Evolutionary conservation across 2,113 vertebrate genomes (phyloP), one percentile per base, ranked within the genome.

Genomic region (Solenodon paradoxus): DNA sequence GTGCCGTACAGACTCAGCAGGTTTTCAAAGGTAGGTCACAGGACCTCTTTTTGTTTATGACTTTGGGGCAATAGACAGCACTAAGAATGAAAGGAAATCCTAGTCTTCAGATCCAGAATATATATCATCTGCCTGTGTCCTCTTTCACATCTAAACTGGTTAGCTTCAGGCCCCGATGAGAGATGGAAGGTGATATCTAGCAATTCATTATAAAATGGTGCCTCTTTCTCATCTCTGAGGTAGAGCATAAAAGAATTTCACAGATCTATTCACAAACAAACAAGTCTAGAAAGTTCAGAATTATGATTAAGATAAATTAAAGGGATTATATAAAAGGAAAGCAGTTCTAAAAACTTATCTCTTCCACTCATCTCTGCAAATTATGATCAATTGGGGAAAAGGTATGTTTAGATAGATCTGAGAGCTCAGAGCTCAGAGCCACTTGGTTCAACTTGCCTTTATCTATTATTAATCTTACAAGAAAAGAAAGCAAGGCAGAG

Each of bases 401-500:
- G 28, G 17, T 35, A 38, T 10, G 24, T 35, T 51, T 83, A 51
- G 86, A 71, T 89, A 49, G 28, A 53, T 45, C 68, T 74, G 16
- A 28, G 53, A 40, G 26, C 63, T 89, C 40, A 45, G 49, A 95
- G 88, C 15, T 68, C 68, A 83, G 35, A 79, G 53, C 17, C 30
- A 68, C 32, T 86, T 68, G 82, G 32, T 69, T 91, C 35, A 49
- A 57, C 9, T 78, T 74, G 74, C 16, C 38, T 91, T 82, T 80
- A 69, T 86, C 68, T 71, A 59, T 59, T 64, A 47, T 64, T 77
- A 77, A 77, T 42, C 53, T 49, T 71, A 88, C 10, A 79, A 77
- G 69, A 81, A 92, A 87, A 85, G 74, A 91, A 88, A 97, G 61
- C 55, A 93, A 61, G 40, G 26, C 3, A 85, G 74, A 95, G 17